Base-by-base conservation (phyloP, 2,888 invertebrate genomes). In the Heteromurus nitidus region DNA sequence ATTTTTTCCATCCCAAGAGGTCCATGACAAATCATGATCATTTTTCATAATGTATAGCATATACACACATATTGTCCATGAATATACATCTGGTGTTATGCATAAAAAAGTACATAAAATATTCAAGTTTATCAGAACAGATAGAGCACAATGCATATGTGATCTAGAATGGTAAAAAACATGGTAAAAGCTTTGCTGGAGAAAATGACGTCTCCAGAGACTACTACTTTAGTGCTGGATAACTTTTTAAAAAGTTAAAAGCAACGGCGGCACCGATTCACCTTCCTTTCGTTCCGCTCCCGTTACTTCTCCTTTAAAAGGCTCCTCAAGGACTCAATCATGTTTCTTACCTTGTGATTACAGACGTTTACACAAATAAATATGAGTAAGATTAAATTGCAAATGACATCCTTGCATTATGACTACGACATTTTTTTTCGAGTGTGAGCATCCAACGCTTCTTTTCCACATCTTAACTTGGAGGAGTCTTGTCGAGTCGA, bases 371-470 rank as follows among this genome's bases (percentile, higher is more conserved):
- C 62, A 53, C 60, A 69, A 70, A 65, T 65, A 79, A 79, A 79
- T 70, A 79, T 22, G 69, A 69, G 77, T 77, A 69, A 79, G 79
- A 79, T 79, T 79, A 79, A 79, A 79, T 79, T 79, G 79, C 79
- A 79, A 79, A 79, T 65, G 79, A 79, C 79, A 72, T 64, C 53
- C 16, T 36, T 65, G 64, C 77, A 77, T 69, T 77, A 76, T 76
- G 76, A 76, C 67, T 68, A 67, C 53, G 11, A n/a, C n/a, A n/a
- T n/a, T n/a, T n/a, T n/a, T n/a, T n/a, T n/a, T n/a, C n/a, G n/a
- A n/a, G n/a, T n/a, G n/a, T n/a, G n/a, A n/a, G n/a, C n/a, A n/a
- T n/a, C n/a, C n/a, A n/a, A n/a, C n/a, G n/a, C n/a, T n/a, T n/a
- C n/a, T n/a, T 42, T 47, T 64, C 28, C 9, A 26, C 68, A 9